These are phyloP conservation scores for Paramacrobiotus metropolitanus DNA, from an alignment of 1,140 invertebrate genomes.

Conservation along the genomic window DNA sequence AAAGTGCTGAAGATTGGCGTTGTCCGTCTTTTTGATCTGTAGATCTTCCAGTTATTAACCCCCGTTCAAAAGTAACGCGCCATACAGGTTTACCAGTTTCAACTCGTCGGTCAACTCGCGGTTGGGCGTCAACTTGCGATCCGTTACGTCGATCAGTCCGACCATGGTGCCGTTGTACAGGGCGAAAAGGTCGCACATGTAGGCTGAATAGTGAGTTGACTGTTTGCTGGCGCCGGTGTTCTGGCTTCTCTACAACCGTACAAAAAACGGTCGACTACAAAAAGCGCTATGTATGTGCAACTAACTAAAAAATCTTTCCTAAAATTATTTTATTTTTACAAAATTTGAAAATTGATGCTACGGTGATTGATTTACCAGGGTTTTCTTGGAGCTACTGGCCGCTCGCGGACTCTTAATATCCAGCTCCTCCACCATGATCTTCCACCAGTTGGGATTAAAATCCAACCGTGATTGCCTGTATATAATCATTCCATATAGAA, in stretches of 20 bases:
- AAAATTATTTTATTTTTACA: too few species aligned
- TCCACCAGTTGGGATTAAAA: neutral
- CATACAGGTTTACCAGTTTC: neutral
- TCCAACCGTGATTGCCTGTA: neutral
- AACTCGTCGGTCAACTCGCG: neutral
- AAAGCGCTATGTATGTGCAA: too few species aligned
- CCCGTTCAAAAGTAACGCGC: neutral
- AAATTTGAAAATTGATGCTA: too few species aligned
- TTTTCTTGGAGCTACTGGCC: neutral
- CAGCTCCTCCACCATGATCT: neutral
- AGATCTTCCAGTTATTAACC: neutral
- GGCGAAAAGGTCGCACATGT: neutral
- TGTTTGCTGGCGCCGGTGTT: too few species aligned
- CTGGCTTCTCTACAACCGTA: too few species aligned
- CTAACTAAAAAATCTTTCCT: too few species aligned
- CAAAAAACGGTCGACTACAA: too few species aligned
- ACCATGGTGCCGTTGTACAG: neutral
- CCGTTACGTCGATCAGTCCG: neutral
- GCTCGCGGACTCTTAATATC: neutral
- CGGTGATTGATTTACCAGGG: neutral
- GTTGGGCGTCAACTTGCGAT: neutral
- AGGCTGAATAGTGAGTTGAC: too few species aligned
- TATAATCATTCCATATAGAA: neutral
- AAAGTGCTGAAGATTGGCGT: slow-evolving; percentile 58
- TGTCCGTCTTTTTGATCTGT: slow-evolving; percentile 56